Evolutionary conservation across 2,888 invertebrate genomes (phyloP).

Genomic region (Oscheius sp.): DNA sequence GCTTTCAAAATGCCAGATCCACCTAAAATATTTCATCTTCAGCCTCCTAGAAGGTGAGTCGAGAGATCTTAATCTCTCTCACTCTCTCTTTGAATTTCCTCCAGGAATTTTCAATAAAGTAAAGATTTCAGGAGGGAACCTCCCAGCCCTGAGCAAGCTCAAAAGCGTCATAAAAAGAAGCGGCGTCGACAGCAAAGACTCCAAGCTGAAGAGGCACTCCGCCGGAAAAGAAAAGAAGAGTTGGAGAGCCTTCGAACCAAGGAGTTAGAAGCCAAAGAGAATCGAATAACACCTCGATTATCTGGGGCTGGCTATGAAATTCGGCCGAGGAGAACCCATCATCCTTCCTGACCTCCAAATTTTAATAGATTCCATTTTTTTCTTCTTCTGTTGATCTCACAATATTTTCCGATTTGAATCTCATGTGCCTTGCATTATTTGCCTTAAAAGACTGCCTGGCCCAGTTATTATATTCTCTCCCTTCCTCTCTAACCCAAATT

Average conservation of each 20-base stretch:
- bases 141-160: neutral
- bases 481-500: no score
- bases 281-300: constrained; percentile 1
- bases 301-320: constrained; percentile 29
- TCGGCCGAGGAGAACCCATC: neutral
- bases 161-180: constrained; percentile 16
- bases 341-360: neutral
- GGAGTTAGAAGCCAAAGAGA: constrained; percentile 1
- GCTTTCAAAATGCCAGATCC: neutral
- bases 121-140: neutral
- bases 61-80: no score
- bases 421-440: constrained; percentile 17
- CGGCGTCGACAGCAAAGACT: constrained; percentile 32
- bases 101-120: neutral
- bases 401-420: neutral
- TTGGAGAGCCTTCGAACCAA: neutral
- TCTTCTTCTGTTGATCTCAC: constrained; percentile 4
- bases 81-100: neutral
- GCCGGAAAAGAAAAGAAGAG: constrained; percentile 25
- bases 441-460: constrained; percentile 17
- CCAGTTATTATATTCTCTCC: neutral
- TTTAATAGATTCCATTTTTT: no score
- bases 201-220: constrained; percentile 16
- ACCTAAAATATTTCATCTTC: neutral
- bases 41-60: neutral